These are phyloP conservation scores for Stenopsyche tienmushanensis DNA, from an alignment of 1,140 invertebrate genomes.

Conservation along the genomic window DNA sequence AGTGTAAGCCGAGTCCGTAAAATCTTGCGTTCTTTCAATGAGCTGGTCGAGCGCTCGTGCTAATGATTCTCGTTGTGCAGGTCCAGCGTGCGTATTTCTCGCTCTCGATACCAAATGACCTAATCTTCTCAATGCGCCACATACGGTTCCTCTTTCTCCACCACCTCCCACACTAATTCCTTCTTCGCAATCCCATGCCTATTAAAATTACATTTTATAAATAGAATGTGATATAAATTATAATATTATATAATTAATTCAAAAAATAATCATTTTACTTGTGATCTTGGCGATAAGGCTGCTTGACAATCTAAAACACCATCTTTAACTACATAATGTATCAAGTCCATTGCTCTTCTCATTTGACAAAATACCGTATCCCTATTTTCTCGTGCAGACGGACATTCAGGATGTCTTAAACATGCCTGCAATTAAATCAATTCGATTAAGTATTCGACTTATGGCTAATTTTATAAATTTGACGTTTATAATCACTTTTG, in stretches of 20 bases:
- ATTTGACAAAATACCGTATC: conserved; percentile 98
- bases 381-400: conserved; percentile 88
- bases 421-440: conserved; percentile 63
- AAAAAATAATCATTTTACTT: conserved; percentile 42
- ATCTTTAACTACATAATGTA: conserved; percentile 96
- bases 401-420: conserved; percentile 91
- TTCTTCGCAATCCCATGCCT: conserved; percentile 39
- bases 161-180: conserved; percentile 48
- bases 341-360: conserved; percentile 93
- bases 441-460: not conserved
- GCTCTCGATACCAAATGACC: conserved; percentile 51
- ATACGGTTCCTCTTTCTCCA: conserved; percentile 48
- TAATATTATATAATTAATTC: not conserved
- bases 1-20: conserved; percentile 98
- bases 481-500: conserved; percentile 71
- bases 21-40: conserved; percentile 95
- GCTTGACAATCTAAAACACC: conserved; percentile 67
- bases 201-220: conserved; percentile 1
- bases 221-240: not conserved
- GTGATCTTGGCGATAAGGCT: conserved; percentile 50
- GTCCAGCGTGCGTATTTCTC: conserved; percentile 54
- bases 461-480: conserved; percentile 23
- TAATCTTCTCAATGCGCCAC: conserved; percentile 52
- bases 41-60: conserved; percentile 83
- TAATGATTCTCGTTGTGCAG: conserved; percentile 71